Conservation (phyloP, 2,113 vertebrate genomes). For the Perccottus glenii region DNA sequence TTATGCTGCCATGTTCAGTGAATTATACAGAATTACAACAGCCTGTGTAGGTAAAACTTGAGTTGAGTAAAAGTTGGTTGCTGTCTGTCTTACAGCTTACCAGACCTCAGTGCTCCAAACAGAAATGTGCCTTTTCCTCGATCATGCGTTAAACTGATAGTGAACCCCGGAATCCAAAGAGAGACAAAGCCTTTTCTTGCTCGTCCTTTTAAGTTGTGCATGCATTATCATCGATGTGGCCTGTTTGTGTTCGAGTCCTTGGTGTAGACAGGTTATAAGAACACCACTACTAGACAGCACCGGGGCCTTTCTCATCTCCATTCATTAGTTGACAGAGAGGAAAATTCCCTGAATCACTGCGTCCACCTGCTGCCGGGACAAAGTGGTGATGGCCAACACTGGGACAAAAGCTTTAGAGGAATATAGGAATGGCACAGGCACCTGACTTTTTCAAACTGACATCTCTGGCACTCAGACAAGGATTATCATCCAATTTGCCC, state of each 20-base stretch:
- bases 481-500: conserved; percentile 79
- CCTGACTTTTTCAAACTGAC: conserved; percentile 77
- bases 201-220: conserved; percentile 77
- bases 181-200: conserved; percentile 61
- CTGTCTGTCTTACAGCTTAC: conserved; percentile 13
- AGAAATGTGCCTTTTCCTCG: conserved; percentile 59
- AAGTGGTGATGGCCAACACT: conserved; percentile 61
- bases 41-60: no score
- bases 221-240: conserved; percentile 49
- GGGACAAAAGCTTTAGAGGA: conserved; percentile 76
- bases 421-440: conserved; percentile 68
- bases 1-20: no score
- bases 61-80: no score
- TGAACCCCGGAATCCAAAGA: conserved; percentile 69
- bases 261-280: conserved; percentile 38
- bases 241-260: conserved; percentile 22
- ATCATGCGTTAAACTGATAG: conserved; percentile 77
- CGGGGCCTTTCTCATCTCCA: conserved; percentile 75
- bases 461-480: conserved; percentile 72
- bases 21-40: no score
- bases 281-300: conserved; percentile 49
- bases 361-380: conserved; percentile 46
- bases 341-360: conserved; percentile 58
- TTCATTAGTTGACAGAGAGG: conserved; percentile 54
- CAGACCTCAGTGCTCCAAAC: conserved; percentile 23